Percentiles rank a stretch among this genome's conserved stretches.
phyloP scores from a whole-genome alignment of 1,140 invertebrate species.

The Thaumetopoea pityocampa region DNA sequence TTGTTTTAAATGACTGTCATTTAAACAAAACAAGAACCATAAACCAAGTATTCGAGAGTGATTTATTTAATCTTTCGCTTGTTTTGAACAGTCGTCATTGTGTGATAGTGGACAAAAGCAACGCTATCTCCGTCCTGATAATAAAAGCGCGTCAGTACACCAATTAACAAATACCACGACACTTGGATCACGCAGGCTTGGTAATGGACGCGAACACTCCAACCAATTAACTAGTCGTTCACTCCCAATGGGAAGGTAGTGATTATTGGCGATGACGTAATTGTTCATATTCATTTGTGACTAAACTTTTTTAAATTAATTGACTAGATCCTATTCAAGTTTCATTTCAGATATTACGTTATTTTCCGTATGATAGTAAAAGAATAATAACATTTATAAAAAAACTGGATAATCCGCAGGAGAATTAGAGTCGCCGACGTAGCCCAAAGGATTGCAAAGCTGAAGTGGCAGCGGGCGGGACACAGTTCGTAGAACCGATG shows the following conservation, averaged over 20 bases:
- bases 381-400: no score
- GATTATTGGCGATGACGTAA: slow-evolving; percentile 33
- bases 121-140: slow-evolving; percentile 35
- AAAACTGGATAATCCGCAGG: no score
- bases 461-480: no score
- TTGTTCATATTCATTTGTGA: slow-evolving; percentile 2
- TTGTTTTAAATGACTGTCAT: no score
- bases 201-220: slow-evolving; percentile 47
- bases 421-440: no score
- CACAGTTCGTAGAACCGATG: no score
- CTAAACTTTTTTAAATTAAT: not conserved
- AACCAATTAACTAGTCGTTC: slow-evolving; percentile 46
- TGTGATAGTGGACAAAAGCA: slow-evolving; percentile 1
- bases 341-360: no score
- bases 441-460: no score
- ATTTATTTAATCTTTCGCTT: no score
- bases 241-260: slow-evolving; percentile 17
- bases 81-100: not conserved
- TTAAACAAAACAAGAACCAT: no score
- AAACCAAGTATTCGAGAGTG: no score
- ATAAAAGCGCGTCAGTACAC: slow-evolving; percentile 38
- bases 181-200: slow-evolving; percentile 38
- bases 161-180: slow-evolving; percentile 51
- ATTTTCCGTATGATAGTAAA: no score
- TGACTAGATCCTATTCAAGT: not conserved